Base-by-base conservation (phyloP, 2,113 vertebrate species). In the Echinops telfairi region DNA sequence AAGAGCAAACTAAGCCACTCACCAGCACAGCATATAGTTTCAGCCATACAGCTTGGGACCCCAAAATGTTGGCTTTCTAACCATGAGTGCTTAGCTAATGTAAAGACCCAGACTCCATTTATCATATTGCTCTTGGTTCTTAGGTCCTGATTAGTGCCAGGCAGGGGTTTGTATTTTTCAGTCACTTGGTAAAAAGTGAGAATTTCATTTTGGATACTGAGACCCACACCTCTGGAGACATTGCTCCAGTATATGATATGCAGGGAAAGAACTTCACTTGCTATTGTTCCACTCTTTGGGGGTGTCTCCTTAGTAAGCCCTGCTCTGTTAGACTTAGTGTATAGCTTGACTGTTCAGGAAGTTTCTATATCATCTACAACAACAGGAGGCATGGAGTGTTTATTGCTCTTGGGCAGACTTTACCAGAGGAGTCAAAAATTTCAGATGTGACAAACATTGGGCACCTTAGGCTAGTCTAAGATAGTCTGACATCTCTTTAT, bases 331-430 rank as follows among this genome's bases (percentile, higher is more conserved):
- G 10, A n/a, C 22, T n/a, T 53, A 60, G 25, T 66, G 3, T 27
- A 3, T 31, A 77, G 16, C 66, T 47, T 83, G 47, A 20, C 11
- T 88, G 2, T 62, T 95, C 47, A 15, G 17, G 89, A 78, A 36
- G 22, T 79, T 90, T 92, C 60, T 77, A 29, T 81, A 17, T 27
- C 29, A 79, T 76, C 38, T 66, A 83, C 40, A 8, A 88, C 14
- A 85, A 5, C 11, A 80, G 15, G 29, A 89, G 53, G n/a, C 40
- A 83, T 1, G 68, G n/a, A 81, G 73, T 29, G 3, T 29, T 80
- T 25, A 80, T 38, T 36, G 78, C 3, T 91, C 75, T n/a, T 60
- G 88, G 31, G n/a, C 12, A 62, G 53, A 43, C 77, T 88, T 94
- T 82, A 10, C 36, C 73, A 87, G 78, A 83, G 57, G 77, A 91